Evolutionary conservation across 2,888 invertebrate genomes (phyloP).

Genomic region (Papilio gigon): DNA sequence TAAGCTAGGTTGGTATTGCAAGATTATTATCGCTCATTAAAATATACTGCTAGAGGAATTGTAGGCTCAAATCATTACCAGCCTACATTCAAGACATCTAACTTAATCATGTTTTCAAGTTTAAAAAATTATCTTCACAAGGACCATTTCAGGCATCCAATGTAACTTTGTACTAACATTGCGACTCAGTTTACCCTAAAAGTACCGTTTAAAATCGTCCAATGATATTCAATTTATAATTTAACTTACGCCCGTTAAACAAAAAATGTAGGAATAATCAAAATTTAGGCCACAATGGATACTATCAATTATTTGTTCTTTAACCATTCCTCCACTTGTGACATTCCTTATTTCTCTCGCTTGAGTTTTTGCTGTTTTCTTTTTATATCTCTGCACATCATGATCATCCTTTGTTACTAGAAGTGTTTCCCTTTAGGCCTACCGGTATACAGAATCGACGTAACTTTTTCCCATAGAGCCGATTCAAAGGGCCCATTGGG

Average conservation of each 20-base stretch:
- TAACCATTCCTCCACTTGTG: conserved; percentile 3
- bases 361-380: conserved; percentile 15
- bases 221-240: neutral
- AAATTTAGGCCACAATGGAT: neutral
- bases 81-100: neutral
- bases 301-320: conserved; percentile 12
- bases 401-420: conserved; percentile 4
- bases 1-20: neutral
- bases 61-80: neutral
- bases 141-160: too few species aligned
- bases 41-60: neutral
- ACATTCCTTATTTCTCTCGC: conserved; percentile 8
- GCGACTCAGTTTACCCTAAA: neutral
- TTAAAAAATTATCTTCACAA: neutral
- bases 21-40: neutral
- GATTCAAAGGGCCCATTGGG: too few species aligned
- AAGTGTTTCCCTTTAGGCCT: too few species aligned
- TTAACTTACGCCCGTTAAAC: neutral
- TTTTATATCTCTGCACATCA: neutral
- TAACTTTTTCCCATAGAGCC: too few species aligned
- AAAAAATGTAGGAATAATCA: neutral
- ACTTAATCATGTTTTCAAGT: neutral
- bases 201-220: neutral
- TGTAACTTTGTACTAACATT: too few species aligned
- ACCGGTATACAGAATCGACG: too few species aligned